phyloP scores from a whole-genome alignment of 2,797 vertebrate species.

The Harpagifer antarcticus region DNA sequence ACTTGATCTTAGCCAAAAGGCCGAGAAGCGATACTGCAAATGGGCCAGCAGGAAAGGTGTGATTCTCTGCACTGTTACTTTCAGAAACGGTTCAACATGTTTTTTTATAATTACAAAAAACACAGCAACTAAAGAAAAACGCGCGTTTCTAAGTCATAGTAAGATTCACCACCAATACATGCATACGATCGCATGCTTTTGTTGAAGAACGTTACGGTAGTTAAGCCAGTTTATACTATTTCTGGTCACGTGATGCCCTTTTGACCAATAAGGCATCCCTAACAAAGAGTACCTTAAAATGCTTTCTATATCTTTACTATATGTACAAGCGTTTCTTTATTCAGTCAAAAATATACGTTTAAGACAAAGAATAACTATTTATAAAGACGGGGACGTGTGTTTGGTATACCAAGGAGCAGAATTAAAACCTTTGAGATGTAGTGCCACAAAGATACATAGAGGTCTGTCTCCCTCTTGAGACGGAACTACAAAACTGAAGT shows the following conservation, averaged over 20 bases:
- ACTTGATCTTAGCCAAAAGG: constrained; percentile 28
- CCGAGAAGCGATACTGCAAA: background rate
- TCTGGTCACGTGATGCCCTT: background rate
- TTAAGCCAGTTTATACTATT: background rate
- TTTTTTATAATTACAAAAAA: background rate
- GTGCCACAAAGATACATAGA: background rate
- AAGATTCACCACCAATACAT: background rate
- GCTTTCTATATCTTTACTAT: background rate
- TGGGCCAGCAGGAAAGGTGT: background rate
- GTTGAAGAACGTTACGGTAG: background rate
- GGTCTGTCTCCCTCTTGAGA: constrained; percentile 6
- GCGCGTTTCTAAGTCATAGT: background rate
- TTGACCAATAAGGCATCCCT: background rate
- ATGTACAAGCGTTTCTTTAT: background rate
- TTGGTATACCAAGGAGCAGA: background rate
- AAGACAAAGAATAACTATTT: background rate
- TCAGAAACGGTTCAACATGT: constrained; percentile 1
- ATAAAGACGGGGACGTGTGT: background rate
- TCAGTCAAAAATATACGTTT: background rate
- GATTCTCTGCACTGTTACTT: background rate
- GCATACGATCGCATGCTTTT: background rate
- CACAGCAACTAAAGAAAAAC: rapidly evolving
- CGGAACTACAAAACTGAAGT: background rate
- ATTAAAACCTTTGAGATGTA: background rate
- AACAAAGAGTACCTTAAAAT: background rate